Conservation (phyloP, 1,140 invertebrate genomes). For the Paraescarpia echinospica region DNA sequence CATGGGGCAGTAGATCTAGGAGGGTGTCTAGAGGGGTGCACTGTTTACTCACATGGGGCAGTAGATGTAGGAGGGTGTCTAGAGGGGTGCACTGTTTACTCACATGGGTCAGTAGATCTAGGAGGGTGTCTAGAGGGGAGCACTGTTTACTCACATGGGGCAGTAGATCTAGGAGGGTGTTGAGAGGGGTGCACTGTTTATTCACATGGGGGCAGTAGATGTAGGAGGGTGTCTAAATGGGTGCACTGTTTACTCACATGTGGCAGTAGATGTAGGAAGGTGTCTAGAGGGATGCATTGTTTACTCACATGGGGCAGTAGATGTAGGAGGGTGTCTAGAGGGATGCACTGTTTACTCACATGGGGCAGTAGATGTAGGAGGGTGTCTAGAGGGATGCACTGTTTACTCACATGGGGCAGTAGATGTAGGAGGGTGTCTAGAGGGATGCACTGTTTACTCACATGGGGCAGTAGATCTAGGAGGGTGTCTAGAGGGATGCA, state of each 20-base stretch:
- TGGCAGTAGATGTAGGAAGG: too few relatives aligned
- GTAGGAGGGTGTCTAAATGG: not conserved
- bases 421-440: not conserved
- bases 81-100: too few relatives aligned
- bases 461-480: conserved; percentile 89
- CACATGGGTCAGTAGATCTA: too few relatives aligned
- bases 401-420: conserved; percentile 3
- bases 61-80: too few relatives aligned
- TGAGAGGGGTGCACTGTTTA: not conserved
- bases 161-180: not conserved
- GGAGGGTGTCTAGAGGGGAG: too few relatives aligned
- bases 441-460: conserved; percentile 42
- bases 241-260: too few relatives aligned
- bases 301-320: not conserved
- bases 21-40: too few relatives aligned
- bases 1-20: too few relatives aligned
- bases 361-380: not conserved
- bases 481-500: conserved; percentile 84
- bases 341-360: not conserved
- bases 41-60: too few relatives aligned
- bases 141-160: too few relatives aligned
- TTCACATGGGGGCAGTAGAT: not conserved
- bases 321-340: not conserved
- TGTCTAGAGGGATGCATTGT: not conserved
- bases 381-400: not conserved